Evolutionary conservation across 2,113 vertebrate genomes (phyloP).

Genomic region (Saccopteryx bilineata): DNA sequence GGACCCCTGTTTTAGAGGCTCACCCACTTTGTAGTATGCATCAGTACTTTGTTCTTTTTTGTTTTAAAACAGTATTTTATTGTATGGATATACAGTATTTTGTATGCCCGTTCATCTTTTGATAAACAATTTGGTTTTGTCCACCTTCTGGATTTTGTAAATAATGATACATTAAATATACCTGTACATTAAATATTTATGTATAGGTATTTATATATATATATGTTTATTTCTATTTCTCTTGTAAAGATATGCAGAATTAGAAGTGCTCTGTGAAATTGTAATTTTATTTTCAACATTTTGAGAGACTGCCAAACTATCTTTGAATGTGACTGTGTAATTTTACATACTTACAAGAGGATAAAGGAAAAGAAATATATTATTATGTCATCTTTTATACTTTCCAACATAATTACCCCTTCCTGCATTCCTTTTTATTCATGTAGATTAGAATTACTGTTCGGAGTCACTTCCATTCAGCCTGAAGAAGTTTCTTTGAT

Average conservation of each 20-base stretch:
- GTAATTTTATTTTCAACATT: not conserved
- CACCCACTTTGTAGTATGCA: not conserved
- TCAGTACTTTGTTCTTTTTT: not conserved
- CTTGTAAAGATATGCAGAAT: not conserved
- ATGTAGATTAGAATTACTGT: not conserved
- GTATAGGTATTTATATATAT: not conserved
- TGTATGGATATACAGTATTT: not conserved
- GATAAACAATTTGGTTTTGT: not conserved
- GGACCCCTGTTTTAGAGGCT: not conserved
- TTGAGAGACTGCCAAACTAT: not conserved
- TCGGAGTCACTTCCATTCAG: not conserved
- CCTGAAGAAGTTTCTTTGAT: not conserved
- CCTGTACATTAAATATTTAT: not conserved
- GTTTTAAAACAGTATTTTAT: not conserved
- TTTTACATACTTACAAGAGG: slow-evolving; percentile 6
- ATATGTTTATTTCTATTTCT: not conserved
- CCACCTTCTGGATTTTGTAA: not conserved
- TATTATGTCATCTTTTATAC: not conserved
- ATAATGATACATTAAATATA: not conserved
- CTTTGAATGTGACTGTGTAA: not conserved
- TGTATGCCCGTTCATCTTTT: not conserved
- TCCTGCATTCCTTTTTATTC: not conserved
- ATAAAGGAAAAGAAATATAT: not conserved
- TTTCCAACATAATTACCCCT: not conserved
- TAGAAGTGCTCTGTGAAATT: not conserved